Evolutionary conservation across 2,888 invertebrate genomes (phyloP).

Genomic region (Hirtodrosophila alboralis): DNA sequence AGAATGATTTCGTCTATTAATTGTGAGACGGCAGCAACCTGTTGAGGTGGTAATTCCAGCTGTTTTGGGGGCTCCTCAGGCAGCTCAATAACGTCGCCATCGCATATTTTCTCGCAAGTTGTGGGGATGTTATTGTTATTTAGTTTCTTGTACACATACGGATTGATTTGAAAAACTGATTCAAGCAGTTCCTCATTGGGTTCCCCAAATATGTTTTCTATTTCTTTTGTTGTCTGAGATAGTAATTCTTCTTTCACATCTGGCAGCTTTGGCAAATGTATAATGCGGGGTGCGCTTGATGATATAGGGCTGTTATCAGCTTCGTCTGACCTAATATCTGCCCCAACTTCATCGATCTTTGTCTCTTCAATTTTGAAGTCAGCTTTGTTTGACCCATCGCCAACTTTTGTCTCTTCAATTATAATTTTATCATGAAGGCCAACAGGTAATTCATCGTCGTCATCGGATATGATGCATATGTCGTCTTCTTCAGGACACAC

Average conservation of each 20-base stretch:
- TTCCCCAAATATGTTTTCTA: conserved; percentile 77
- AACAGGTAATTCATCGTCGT: too few relatives aligned
- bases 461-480: conserved; percentile 41
- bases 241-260: conserved; percentile 65
- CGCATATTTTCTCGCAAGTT: conserved; percentile 27
- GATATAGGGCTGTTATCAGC: too few relatives aligned
- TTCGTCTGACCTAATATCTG: too few relatives aligned
- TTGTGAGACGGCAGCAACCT: background rate
- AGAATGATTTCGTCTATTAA: too few relatives aligned
- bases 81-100: conserved; percentile 58
- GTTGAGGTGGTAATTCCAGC: background rate
- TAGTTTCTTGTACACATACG: conserved; percentile 70
- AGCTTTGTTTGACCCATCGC: too few relatives aligned
- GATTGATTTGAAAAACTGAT: conserved; percentile 63
- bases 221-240: conserved; percentile 56
- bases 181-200: conserved; percentile 61
- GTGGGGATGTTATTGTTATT: conserved; percentile 14
- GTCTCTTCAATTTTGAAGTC: too few relatives aligned
- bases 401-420: too few relatives aligned
- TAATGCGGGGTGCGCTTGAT: background rate
- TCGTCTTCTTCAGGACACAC: background rate
- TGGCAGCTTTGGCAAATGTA: conserved; percentile 70
- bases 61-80: conserved; percentile 1
- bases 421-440: too few relatives aligned
- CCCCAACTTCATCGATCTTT: too few relatives aligned